These are phyloP conservation scores for Cepaea hortensis DNA, from an alignment of 2,888 invertebrate genomes.

Conservation along the genomic window DNA sequence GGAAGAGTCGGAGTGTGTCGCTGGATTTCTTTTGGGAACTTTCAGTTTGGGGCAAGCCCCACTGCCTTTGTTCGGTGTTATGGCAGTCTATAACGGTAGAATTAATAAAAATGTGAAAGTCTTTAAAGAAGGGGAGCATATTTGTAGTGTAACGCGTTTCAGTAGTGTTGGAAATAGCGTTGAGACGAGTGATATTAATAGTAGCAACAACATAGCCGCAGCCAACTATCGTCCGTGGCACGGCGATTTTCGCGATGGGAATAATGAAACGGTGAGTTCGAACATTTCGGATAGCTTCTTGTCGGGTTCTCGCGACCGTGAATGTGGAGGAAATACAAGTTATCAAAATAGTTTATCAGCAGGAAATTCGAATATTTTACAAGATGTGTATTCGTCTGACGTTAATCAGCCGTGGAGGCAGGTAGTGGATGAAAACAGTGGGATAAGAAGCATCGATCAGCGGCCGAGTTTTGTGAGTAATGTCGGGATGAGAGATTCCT, in stretches of 20 bases:
- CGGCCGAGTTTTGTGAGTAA: slow-evolving; percentile 48
- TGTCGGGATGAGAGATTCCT: slow-evolving; percentile 46
- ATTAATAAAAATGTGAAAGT: slow-evolving; percentile 42
- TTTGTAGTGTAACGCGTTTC: slow-evolving; percentile 35
- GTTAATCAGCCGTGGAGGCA: slow-evolving; percentile 47
- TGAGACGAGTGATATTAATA: not conserved
- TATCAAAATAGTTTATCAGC: slow-evolving; percentile 52
- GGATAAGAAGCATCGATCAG: slow-evolving; percentile 47
- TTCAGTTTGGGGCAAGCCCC: not conserved
- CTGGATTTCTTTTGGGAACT: slow-evolving; percentile 41
- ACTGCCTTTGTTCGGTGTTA: slow-evolving; percentile 19
- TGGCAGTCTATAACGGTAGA: slow-evolving; percentile 38
- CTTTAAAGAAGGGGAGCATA: slow-evolving; percentile 21
- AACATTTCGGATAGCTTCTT: slow-evolving; percentile 26
- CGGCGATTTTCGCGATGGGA: not conserved
- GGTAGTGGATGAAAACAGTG: slow-evolving; percentile 42
- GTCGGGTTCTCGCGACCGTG: slow-evolving; percentile 11
- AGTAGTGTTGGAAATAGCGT: slow-evolving; percentile 23
- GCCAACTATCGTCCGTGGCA: not conserved
- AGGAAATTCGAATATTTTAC: slow-evolving; percentile 52
- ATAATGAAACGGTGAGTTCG: slow-evolving; percentile 35
- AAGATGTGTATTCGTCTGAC: slow-evolving; percentile 50
- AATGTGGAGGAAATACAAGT: slow-evolving; percentile 53
- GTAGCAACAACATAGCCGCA: not conserved
- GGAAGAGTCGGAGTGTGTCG: slow-evolving; percentile 14